Evolutionary conservation across 2,113 vertebrate species (phyloP), one percentile per base, ranked within the genome.

Genomic region (Ellobius talpinus): DNA sequence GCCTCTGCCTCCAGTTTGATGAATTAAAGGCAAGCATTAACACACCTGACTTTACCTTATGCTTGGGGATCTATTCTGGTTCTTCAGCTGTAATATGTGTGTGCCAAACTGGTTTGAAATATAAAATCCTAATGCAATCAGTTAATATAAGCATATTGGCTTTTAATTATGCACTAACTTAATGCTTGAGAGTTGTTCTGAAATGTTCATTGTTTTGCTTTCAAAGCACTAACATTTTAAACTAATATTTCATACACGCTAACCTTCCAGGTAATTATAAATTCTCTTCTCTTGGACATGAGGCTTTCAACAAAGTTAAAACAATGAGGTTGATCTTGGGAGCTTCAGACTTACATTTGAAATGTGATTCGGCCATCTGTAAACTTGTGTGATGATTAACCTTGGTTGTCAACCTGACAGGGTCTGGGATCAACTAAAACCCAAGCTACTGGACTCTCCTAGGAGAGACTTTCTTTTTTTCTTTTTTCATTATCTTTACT

Each of bases 111-210:
- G n/a, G 29, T 81, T 95, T 79, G 58, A 96, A 87, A 82, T 72
- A n/a, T 66, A n/a, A 94, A 95, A 96, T 89, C 16, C 26, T 76
- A 97, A 90, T 78, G 91, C 55, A 93, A 94, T 78, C 9, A 92
- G 2, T 88, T 89, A 50, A 45, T 85, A 79, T 88, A 45, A 94
- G 89, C 85, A 87, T 21, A 96, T 72, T 45, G 11, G 47, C 26
- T 89, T 96, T 42, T 26, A 94, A 93, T 76, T 76, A 68, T n/a
- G 11, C 0, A 78, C 33, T 66, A 86, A 85, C 9, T 31, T 86
- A 66, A 50, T 66, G 1, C 70, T 72, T 45, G 33, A 94, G n/a
- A 73, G 61, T 66, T 61, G 66, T 78, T 92, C 68, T 95, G 93
- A 85, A 90, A 94, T 76, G 76, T 76, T 45, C 4, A 72, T 26